These are phyloP conservation scores for Micropterix aruncella DNA, from an alignment of 2,888 invertebrate species.

Conservation along the genomic window DNA sequence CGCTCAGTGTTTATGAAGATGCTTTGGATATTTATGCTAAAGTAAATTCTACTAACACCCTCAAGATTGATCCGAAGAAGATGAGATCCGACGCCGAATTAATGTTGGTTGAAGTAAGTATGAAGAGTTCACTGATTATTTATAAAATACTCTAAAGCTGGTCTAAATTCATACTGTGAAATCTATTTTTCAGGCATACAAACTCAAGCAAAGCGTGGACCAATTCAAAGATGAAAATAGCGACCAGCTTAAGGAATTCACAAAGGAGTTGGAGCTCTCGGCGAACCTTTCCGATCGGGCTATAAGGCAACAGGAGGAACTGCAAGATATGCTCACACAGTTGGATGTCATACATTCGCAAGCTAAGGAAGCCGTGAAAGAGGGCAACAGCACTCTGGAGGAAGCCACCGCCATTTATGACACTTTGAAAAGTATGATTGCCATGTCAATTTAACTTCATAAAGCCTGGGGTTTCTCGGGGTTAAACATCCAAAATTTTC, in stretches of 20 bases:
- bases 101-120: constrained; percentile 54
- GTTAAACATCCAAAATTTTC: too few species aligned
- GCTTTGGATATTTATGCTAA: constrained; percentile 69
- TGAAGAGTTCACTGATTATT: background rate
- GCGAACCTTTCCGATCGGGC: constrained; percentile 51
- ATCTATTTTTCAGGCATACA: constrained; percentile 44
- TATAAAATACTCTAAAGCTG: background rate
- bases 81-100: constrained; percentile 52
- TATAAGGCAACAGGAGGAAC: constrained; percentile 53
- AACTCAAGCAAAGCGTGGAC: constrained; percentile 37
- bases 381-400: constrained; percentile 67
- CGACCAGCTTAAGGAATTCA: constrained; percentile 43
- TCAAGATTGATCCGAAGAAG: constrained; percentile 56
- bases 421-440: constrained; percentile 46
- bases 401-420: constrained; percentile 70
- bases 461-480: too few species aligned
- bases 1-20: constrained; percentile 65
- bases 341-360: constrained; percentile 61
- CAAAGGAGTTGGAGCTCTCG: constrained; percentile 49
- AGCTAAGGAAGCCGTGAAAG: constrained; percentile 71
- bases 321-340: constrained; percentile 66
- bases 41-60: constrained; percentile 64
- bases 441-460: too few species aligned
- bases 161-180: too few species aligned
- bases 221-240: constrained; percentile 39